Evolutionary conservation across 1,140 invertebrate genomes (phyloP), one percentile per base, ranked within the genome.

Genomic region (Aleiodes sp.): DNA sequence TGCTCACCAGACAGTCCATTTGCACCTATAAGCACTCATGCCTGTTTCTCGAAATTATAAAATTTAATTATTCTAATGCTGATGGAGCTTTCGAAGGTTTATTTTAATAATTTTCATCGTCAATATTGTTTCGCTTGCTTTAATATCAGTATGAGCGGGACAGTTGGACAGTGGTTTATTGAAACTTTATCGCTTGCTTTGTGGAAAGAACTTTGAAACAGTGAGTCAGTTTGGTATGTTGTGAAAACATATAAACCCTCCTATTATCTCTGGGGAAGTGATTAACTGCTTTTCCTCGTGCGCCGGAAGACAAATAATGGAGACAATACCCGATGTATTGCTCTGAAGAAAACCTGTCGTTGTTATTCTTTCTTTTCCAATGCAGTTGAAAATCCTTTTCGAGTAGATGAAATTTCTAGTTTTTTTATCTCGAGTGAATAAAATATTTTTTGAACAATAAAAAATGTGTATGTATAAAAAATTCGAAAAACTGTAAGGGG

Each of bases 1-100:
- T 39, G 57, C 56, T 68, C 46, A 71, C 59, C 61, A 68, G 64
- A 71, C 65, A 60, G 39, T 9, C 28, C 62, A 68, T 57, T 65
- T 59, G 60, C 63, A 65, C 64, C 43, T 65, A 61, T 65, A 65
- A n/a, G n/a, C n/a, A n/a, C n/a, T n/a, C n/a, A n/a, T n/a, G 14
- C 60, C 33, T 65, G 37, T 19, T 56, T 59, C 43, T 16, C 16
- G 59, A 56, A 62, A n/a, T n/a, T 52, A 24, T 12, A 24, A 52
- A 52, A 52, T 35, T 4, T 35, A 10, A 35, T 35, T 10, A 10
- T 35, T 35, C 31, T n/a, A n/a, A n/a, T n/a, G n/a, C n/a, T n/a
- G n/a, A n/a, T n/a, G n/a, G n/a, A n/a, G n/a, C n/a, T n/a, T n/a
- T n/a, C n/a, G n/a, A n/a, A n/a, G n/a, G n/a, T n/a, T n/a, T n/a